Evolutionary conservation across 2,113 vertebrate genomes (phyloP).

Genomic region (Vidua macroura): DNA sequence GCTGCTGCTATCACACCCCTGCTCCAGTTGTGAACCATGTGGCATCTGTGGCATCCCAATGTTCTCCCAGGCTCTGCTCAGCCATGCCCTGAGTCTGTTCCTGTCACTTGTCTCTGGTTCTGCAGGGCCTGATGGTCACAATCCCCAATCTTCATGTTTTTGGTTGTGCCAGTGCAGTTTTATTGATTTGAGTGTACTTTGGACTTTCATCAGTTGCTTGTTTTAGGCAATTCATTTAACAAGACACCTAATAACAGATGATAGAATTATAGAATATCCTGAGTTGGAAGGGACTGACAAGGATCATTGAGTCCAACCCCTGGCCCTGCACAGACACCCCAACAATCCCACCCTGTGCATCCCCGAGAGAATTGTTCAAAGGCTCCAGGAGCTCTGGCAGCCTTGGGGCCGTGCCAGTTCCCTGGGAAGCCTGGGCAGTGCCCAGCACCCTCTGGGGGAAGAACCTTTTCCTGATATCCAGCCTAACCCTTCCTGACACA

Average conservation of each 20-base stretch:
- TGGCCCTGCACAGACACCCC: background rate
- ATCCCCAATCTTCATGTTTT: background rate
- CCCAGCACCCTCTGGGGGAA: background rate
- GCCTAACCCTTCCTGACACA: background rate
- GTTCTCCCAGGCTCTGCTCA: background rate
- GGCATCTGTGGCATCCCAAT: too few relatives aligned
- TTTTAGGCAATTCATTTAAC: background rate
- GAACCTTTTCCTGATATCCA: background rate
- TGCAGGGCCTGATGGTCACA: background rate
- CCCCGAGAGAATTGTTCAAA: background rate
- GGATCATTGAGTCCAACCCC: background rate
- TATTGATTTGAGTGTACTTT: background rate
- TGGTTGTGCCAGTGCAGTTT: background rate
- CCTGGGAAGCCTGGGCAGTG: background rate
- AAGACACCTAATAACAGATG: background rate
- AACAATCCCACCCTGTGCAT: background rate
- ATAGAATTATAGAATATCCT: background rate
- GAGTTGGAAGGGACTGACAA: background rate
- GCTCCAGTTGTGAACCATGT: fast-evolving
- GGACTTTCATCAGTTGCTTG: background rate
- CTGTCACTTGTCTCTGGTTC: background rate
- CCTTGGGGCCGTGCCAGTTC: background rate
- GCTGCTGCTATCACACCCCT: background rate
- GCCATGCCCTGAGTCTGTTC: background rate
- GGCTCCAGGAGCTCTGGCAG: background rate